Conservation (phyloP, 2,888 invertebrate species). For the Macrophya alboannulata region DNA sequence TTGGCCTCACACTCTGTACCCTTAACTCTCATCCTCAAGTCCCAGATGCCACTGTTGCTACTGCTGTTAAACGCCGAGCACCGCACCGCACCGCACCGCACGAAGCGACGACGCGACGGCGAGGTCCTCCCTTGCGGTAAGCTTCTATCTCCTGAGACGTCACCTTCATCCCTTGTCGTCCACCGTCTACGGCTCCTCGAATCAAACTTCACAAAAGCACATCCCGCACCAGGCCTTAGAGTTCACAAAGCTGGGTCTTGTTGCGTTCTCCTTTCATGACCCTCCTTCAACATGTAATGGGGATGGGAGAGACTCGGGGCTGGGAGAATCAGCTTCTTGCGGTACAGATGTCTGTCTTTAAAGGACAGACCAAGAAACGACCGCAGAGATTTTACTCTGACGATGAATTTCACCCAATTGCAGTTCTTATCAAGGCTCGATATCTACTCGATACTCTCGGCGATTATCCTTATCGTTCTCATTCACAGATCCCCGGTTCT, state of each 20-base stretch:
- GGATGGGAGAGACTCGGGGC: background rate
- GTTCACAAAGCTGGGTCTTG: conserved; percentile 27
- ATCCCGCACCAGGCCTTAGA: conserved; percentile 3
- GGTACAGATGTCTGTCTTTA: background rate
- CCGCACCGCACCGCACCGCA: background rate
- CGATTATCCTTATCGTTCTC: background rate
- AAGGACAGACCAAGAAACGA: background rate
- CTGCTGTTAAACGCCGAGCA: conserved; percentile 28
- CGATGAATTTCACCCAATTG: background rate
- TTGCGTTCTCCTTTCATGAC: conserved; percentile 16
- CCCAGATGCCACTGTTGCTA: background rate
- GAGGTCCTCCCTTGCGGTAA: conserved; percentile 24
- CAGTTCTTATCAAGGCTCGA: background rate
- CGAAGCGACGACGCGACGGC: background rate
- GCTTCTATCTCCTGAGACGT: conserved; percentile 45
- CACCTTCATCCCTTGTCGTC: conserved; percentile 6
- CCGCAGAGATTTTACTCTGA: background rate
- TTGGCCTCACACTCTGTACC: background rate
- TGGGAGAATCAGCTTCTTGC: background rate
- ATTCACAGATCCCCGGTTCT: background rate
- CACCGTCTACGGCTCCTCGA: background rate
- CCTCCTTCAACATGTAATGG: background rate
- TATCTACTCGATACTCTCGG: background rate
- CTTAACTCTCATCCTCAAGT: background rate
- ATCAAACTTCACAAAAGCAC: conserved; percentile 50